These are phyloP conservation scores for Psittacus erithacus DNA, from an alignment of 2,113 vertebrate species.

Conservation along the genomic window DNA sequence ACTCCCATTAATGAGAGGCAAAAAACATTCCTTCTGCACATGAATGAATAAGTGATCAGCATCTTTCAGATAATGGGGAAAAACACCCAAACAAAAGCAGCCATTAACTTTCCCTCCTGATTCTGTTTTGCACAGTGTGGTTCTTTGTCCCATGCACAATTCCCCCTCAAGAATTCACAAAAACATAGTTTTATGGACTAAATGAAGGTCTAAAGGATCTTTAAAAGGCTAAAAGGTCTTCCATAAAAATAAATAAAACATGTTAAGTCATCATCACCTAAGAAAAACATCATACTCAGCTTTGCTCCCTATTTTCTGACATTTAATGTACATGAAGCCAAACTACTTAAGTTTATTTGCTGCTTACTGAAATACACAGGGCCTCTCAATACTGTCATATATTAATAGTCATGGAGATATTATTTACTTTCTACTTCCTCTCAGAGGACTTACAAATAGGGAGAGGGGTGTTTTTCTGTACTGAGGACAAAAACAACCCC, in stretches of 20 bases:
- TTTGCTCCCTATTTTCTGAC: background rate
- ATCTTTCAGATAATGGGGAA: background rate
- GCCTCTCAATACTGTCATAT: background rate
- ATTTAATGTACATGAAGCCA: background rate
- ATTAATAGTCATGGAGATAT: background rate
- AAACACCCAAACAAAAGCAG: background rate
- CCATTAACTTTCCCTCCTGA: background rate
- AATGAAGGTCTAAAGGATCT: background rate
- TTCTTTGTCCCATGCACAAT: background rate
- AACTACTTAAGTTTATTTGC: background rate
- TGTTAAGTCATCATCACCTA: background rate
- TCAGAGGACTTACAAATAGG: background rate
- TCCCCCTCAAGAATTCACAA: background rate
- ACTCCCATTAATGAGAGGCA: background rate
- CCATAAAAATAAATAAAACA: background rate
- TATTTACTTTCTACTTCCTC: background rate
- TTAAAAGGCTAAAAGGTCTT: background rate
- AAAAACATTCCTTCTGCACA: background rate
- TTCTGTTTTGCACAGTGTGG: accelerated
- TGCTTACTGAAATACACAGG: background rate
- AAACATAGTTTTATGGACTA: background rate
- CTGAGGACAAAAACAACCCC: background rate
- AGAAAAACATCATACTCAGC: background rate
- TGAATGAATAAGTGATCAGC: background rate
- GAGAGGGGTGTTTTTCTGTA: background rate